Base-by-base conservation (phyloP, 2,888 invertebrate genomes). In the Oxycera nigricornis region DNA sequence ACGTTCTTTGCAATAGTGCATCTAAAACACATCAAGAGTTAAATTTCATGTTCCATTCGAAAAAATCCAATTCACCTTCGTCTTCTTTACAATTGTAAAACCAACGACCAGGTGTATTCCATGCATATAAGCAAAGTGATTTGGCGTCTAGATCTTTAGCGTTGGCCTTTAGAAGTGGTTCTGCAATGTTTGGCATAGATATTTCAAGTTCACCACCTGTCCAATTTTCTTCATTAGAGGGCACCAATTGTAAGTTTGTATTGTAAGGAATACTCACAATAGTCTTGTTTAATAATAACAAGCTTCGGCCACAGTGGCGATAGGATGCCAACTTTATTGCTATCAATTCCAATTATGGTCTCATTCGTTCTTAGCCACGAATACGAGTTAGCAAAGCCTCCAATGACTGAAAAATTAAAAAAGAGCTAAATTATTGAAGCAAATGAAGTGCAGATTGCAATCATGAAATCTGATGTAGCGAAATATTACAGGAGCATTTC, bases 301-400 rank as follows among this genome's bases (percentile, higher is more conserved):
- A 31, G 61, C 4, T 17, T 28, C 6, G 61, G 17, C 61, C 61
- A 61, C 30, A 61, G 61, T 6, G 61, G 61, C 3, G 61, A 61
- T 4, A 61, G 31, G 2, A 61, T 31, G 3, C 31, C 61, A 11
- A 31, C 14, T 3, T 30, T 61, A 30, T 31, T 30, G 17, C 61
- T 61, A 17, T 61, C 61, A 17, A 61, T 2, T 3, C 61, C 61
- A 4, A 61, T 26, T 9, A 20, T 61, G 2, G 6, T 31, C 1
- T 61, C 61, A 30, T n/a, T 17, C 17, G 31, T 61, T 61, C 61
- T 61, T 7, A 61, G 31, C 61, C 61, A 61, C 2, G 61, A 61
- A 20, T 61, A 61, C 6, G 61, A 31, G 9, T 61, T 31, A 30
- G 31, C 17, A 31, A n/a, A 31, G 6, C 61, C 61, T 9, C 61